Evolutionary conservation across 2,797 vertebrate genomes (phyloP).

Genomic region (Acanthurus lineatus): DNA sequence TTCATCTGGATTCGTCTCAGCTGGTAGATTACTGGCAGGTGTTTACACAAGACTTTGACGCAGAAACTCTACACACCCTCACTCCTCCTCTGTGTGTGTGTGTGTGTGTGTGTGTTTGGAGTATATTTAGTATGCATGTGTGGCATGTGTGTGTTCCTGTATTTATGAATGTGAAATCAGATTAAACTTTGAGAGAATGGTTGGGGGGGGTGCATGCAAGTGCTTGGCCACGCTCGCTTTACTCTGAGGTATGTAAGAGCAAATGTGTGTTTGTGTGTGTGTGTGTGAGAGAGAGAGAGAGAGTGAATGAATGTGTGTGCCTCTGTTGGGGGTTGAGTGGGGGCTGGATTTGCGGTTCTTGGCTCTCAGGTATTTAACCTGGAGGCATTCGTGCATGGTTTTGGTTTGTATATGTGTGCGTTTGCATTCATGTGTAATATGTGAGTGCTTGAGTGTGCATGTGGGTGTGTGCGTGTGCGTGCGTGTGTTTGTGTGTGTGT

Average conservation of each 20-base stretch:
- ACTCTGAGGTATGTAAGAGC: constrained; percentile 68
- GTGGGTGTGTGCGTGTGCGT: constrained; percentile 36
- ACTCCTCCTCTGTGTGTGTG: neutral
- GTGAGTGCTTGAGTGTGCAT: neutral
- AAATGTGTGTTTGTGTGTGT: constrained; percentile 40
- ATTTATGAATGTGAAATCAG: constrained; percentile 71
- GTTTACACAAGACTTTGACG: constrained; percentile 73
- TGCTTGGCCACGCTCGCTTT: constrained; percentile 70
- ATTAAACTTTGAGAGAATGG: constrained; percentile 61
- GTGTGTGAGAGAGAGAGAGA: constrained; percentile 13
- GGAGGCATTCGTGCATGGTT: constrained; percentile 51
- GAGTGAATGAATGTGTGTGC: constrained; percentile 17
- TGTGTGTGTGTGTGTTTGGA: neutral
- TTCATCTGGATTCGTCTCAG: constrained; percentile 77
- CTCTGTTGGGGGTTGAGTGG: constrained; percentile 30
- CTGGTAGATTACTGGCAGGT: constrained; percentile 74
- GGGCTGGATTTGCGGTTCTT: constrained; percentile 46
- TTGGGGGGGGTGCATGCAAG: constrained; percentile 55
- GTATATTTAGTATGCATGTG: constrained; percentile 51
- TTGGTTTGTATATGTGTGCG: constrained; percentile 34
- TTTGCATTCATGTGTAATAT: constrained; percentile 22
- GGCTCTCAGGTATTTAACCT: constrained; percentile 73
- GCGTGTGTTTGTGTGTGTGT: constrained; percentile 44
- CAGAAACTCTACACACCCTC: constrained; percentile 48
- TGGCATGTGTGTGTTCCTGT: constrained; percentile 46